Evolutionary conservation across 2,888 invertebrate genomes (phyloP), one percentile per base, ranked within the genome.

Genomic region (Aphidius colemani): DNA sequence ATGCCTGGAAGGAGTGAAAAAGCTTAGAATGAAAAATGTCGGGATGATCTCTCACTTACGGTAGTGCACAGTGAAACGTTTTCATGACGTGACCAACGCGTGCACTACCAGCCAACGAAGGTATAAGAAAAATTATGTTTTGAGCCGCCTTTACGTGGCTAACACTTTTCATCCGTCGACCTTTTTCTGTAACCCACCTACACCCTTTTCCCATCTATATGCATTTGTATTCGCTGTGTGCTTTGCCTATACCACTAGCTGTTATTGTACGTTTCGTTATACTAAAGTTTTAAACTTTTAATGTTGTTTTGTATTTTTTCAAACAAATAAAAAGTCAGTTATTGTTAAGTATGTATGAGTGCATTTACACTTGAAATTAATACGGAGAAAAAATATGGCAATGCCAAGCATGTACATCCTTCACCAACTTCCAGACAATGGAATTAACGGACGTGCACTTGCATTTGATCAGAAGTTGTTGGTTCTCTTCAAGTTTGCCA

Each of bases 1-100:
- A 63, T 63, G 63, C 59, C 56, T 64, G 63, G 65, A 68, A 68
- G 65, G 66, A 68, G 65, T 69, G 66, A 70, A 48, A 57, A 72
- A 75, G 77, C 77, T 76, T 76, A 74, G 72, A 71, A 75, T 77
- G 77, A 77, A 73, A 77, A 76, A 77, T 77, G 75, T 68, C 67
- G 67, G 74, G 75, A 75, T 76, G 73, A 77, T 74, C 75, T 74
- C 67, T 66, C 68, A 71, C 71, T 67, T 70, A 70, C 67, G 68
- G 67, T 66, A 63, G 60, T 56, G 60, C 65, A 56, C 66, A 63
- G 65, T 50, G 60, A 53, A 53, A 57, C 51, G 51, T 63, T 58
- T 53, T 18, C 57, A 7, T 41, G n/a, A 7, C 45, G 46, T 46
- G 41, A 48, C 59, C 55, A 60, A 59, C 59, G 53, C 65, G 64